Evolutionary conservation across 2,888 invertebrate genomes (phyloP), one percentile per base, ranked within the genome.

Genomic region (Pollenia amentaria): DNA sequence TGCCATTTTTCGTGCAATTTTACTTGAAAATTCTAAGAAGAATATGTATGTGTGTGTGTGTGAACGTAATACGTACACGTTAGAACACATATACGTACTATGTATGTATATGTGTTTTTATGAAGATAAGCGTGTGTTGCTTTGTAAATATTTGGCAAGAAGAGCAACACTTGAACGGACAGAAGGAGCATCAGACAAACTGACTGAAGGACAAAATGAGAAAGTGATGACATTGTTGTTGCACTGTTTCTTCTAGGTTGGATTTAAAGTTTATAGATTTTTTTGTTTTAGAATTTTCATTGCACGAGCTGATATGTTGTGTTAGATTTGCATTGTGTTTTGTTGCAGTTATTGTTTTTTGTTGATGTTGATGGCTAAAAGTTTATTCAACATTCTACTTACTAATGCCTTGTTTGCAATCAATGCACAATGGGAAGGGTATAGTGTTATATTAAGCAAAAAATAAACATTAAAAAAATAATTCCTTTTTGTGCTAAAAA

Each of bases 201-300:
- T 44, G 57, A 46, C 83, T 53, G 21, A 69, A 55, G 46, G 55
- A 55, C 70, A 64, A 38, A 44, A 75, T 69, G 65, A 60, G 29
- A 62, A 82, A 69, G 51, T 69, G 82, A 69, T 53, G 69, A 82
- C 62, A 38, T 83, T 83, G 76, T 82, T 75, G 46, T n/a, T 51
- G 40, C 42, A 7, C 21, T 57, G 7, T 4, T 21, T 42, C 10
- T 29, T 60, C 57, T 44, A 18, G 42, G 44, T 57, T 11, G 21
- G 51, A 51, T 51, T 70, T 70, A 7, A 60, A 42, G 21, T 42
- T 62, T 51, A 16, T 46, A 14, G 18, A 42, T 42, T 4, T 51
- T 29, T 53, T 46, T 60, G 21, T 60, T 62, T 55, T 73, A 1
- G 40, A 64, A 55, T 64, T 72, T 18, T 18, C 18, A 40, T 73